Base-by-base conservation (phyloP, 1,140 invertebrate species). In the Hyles vespertilio region DNA sequence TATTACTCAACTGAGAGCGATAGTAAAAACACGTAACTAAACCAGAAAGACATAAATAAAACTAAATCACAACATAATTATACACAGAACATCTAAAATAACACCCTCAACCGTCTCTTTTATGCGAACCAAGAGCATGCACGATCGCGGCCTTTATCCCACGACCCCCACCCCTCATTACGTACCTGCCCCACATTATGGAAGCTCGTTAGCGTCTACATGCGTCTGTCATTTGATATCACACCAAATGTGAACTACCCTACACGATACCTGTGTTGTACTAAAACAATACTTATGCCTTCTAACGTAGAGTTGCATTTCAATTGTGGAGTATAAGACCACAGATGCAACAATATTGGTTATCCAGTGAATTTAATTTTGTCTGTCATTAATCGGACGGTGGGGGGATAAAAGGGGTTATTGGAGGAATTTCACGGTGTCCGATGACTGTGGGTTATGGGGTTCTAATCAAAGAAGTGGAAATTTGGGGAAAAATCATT, bases 181-280 rank as follows among this genome's bases (percentile, higher is more conserved):
- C 66, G 74, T 78, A 78, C 74, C 71, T 52, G 73, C 70, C 63
- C 64, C 54, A 69, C 76, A 79, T 82, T 75, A 77, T 79, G 59
- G 66, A 70, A 76, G 69, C 80, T 87, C 79, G 81, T 87, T 84
- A 82, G 81, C 65, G 69, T 67, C 77, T 79, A 83, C 80, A 77
- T 73, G 77, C 65, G 74, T 74, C 65, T 79, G 81, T 84, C 84
- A 84, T 87, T 87, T 79, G 79, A 87, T 83, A 87, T 77, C 72
- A 69, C 63, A 74, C 69, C 55, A 53, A 53, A 53, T 11, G 51
- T 58, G 66, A 51, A 73, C 67, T 62, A 64, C 52, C 58, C 57
- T 49, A 55, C 33, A 47, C 45, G 48, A n/a, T 32, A 40, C 47
- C 22, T 10, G 51, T 50, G 57, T 22, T 40, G 36, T 40, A 2